phyloP scores from a whole-genome alignment of 2,888 invertebrate species.

The Parnassius orleans region DNA sequence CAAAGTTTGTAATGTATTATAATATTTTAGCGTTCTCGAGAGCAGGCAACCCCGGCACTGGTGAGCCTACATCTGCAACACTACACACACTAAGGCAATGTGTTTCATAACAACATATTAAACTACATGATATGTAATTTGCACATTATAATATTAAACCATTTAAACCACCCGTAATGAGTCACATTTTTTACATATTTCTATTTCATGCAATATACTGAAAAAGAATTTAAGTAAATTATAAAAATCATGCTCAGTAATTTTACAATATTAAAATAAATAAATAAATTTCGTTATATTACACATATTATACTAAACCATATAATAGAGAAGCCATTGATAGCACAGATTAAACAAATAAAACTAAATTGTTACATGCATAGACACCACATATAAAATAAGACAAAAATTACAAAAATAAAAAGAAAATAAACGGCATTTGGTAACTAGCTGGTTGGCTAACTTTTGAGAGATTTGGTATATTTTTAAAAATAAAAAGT shows the following conservation, averaged over 20 bases:
- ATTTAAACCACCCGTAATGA: background rate
- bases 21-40: constrained; percentile 42
- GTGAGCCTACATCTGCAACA: constrained; percentile 74
- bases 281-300: too few relatives aligned
- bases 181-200: constrained; percentile 12
- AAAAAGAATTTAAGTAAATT: constrained; percentile 43
- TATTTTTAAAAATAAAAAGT: too few relatives aligned
- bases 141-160: constrained; percentile 9
- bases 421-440: too few relatives aligned
- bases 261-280: background rate
- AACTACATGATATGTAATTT: constrained; percentile 11
- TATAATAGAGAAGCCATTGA: too few relatives aligned
- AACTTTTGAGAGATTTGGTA: too few relatives aligned
- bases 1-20: constrained; percentile 45
- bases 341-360: too few relatives aligned
- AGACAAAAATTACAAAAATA: too few relatives aligned
- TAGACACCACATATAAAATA: too few relatives aligned
- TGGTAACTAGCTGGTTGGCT: too few relatives aligned
- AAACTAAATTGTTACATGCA: too few relatives aligned
- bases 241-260: constrained; percentile 19
- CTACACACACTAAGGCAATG: constrained; percentile 68
- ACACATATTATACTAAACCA: too few relatives aligned
- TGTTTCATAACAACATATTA: constrained; percentile 38
- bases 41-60: constrained; percentile 63
- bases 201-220: constrained; percentile 54